Evolutionary conservation across 2,797 vertebrate genomes (phyloP), one percentile per base, ranked within the genome.

Genomic region (Bradypodion ventrale): DNA sequence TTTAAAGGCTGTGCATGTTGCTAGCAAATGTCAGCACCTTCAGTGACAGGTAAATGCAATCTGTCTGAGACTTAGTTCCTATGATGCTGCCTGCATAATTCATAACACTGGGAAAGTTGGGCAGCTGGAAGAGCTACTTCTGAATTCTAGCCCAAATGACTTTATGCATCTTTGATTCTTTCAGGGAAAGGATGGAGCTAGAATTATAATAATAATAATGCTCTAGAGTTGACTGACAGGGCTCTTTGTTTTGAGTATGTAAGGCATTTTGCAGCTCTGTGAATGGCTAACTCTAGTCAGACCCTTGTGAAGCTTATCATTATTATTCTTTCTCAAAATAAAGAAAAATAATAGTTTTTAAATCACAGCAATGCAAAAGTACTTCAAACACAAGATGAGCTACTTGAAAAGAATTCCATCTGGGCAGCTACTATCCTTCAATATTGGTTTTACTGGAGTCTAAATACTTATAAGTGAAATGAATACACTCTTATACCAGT

Each of bases 401-500:
- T 42, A 49, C 83, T 83, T 70, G 35, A 35, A 78, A 82, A n/a
- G 37, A 29, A 13, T 15, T 42, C 37, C 60, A 44, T 27, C 72
- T 9, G 52, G 46, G 62, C 32, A 49, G 52, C 37, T 70, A 62
- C 13, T 82, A 78, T 7, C 4, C 78, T 49, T 2, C 19, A 89
- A 66, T 37, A n/a, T 29, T 37, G 56, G 60, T 87, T 68, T 74
- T 83, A 75, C 52, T 75, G 37, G 37, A 70, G 23, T 13, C 4
- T 9, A 82, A 83, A 82, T 10, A 60, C 56, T 46, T 87, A 78
- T 81, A 56, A 63, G 12, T n/a, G 75, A 89, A 88, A 80, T 84
- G 35, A 85, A 44, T 49, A 59, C 10, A 59, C 27, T 40, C 32
- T 37, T 40, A 12, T 13, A 72, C 13, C 9, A 29, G 15, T 37